These are phyloP conservation scores for Drosophila miranda DNA, from an alignment of 1,140 invertebrate genomes.

Conservation along the genomic window DNA sequence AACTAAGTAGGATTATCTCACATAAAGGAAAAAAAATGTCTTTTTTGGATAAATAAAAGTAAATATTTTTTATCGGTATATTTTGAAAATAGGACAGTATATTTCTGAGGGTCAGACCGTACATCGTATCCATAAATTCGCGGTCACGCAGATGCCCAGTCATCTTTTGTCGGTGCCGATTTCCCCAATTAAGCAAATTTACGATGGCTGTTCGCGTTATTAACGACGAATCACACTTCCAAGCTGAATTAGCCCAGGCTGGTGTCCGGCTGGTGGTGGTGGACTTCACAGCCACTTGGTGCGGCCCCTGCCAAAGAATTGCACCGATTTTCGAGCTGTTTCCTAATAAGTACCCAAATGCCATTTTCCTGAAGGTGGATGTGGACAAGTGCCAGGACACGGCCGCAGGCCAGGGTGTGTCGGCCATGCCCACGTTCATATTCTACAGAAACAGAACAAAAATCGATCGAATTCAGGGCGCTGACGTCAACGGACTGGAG, in stretches of 20 bases:
- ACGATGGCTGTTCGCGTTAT: slow-evolving; percentile 77
- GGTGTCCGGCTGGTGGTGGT: slow-evolving; percentile 95
- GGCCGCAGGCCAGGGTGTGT: slow-evolving; percentile 92
- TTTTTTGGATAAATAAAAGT: too few relatives aligned
- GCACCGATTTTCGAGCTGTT: slow-evolving; percentile 95
- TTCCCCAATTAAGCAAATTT: slow-evolving; percentile 22
- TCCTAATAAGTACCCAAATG: slow-evolving; percentile 92
- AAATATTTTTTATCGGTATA: too few relatives aligned
- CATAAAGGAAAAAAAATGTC: too few relatives aligned
- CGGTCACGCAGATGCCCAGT: slow-evolving; percentile 34
- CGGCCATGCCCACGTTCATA: slow-evolving; percentile 98
- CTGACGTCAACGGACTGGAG: slow-evolving; percentile 91
- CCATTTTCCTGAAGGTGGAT: slow-evolving; percentile 97
- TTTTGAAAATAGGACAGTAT: too few relatives aligned
- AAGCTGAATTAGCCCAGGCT: slow-evolving; percentile 90
- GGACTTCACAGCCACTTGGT: slow-evolving; percentile 96
- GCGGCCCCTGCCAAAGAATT: slow-evolving; percentile 96
- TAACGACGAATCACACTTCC: slow-evolving; percentile 90
- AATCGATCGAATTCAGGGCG: slow-evolving; percentile 92
- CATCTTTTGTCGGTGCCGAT: slow-evolving; percentile 39
- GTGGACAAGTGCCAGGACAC: slow-evolving; percentile 94
- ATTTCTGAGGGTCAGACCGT: too few relatives aligned
- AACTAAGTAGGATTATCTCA: too few relatives aligned
- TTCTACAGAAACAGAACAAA: slow-evolving; percentile 95
- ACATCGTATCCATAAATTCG: too few relatives aligned